Percentiles rank a stretch among this genome's conserved stretches.
Evolutionary conservation across 2,888 invertebrate species (phyloP).

Genomic region (Sphaerophoria taeniata): DNA sequence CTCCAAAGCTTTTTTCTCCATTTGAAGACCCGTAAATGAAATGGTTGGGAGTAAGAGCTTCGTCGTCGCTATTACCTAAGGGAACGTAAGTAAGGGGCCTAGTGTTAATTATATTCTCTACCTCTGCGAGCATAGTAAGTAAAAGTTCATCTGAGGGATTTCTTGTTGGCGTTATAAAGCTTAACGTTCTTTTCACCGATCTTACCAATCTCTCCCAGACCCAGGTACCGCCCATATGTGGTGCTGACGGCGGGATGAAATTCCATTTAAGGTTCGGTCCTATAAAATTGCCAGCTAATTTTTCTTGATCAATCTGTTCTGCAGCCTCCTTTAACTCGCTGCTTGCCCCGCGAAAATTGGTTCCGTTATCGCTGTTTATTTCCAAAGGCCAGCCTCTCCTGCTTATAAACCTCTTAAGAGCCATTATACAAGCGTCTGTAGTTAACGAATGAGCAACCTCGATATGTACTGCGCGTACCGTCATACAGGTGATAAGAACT

Average conservation of each 20-base stretch:
- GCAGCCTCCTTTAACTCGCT: slow-evolving; percentile 11
- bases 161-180: slow-evolving; percentile 49
- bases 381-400: not conserved
- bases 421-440: not conserved
- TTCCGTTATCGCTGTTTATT: not conserved
- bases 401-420: not conserved
- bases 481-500: not conserved
- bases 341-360: not conserved
- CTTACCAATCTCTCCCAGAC: slow-evolving; percentile 58
- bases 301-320: not conserved
- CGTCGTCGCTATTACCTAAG: slow-evolving; percentile 43
- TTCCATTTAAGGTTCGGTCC: slow-evolving; percentile 63
- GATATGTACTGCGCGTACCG: not conserved
- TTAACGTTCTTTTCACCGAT: slow-evolving; percentile 60
- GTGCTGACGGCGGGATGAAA: slow-evolving; percentile 72
- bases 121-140: slow-evolving; percentile 38
- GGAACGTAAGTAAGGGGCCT: slow-evolving; percentile 70
- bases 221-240: slow-evolving; percentile 71
- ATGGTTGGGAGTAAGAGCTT: slow-evolving; percentile 75
- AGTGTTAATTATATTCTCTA: slow-evolving; percentile 60
- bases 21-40: too few species aligned
- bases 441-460: not conserved
- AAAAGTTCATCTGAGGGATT: slow-evolving; percentile 71
- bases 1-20: too few species aligned
- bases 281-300: slow-evolving; percentile 19